phyloP scores from a whole-genome alignment of 2,888 invertebrate genomes.

The Ophion ellenae region DNA sequence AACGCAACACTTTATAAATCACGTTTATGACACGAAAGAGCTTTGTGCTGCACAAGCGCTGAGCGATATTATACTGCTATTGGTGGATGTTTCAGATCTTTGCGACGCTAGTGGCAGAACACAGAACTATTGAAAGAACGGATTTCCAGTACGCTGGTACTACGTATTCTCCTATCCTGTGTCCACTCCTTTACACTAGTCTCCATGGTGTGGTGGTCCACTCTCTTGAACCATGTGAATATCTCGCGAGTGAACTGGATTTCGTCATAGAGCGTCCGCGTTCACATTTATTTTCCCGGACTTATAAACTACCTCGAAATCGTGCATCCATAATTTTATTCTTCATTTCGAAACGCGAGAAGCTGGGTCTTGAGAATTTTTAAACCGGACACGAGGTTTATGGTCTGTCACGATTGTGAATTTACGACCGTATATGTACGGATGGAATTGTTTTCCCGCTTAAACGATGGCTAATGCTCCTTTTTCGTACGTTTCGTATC shows the following conservation, averaged over 20 bases:
- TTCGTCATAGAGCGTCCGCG: conserved; percentile 47
- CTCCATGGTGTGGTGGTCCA: too few relatives aligned
- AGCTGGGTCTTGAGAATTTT: conserved; percentile 21
- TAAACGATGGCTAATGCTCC: conserved; percentile 20
- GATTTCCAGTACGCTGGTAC: too few relatives aligned
- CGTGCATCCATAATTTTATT: conserved; percentile 15
- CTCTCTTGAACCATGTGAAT: neutral
- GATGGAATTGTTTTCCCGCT: conserved; percentile 35
- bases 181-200: too few relatives aligned
- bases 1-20: too few relatives aligned
- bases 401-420: conserved; percentile 37
- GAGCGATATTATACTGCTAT: too few relatives aligned
- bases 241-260: conserved; percentile 26
- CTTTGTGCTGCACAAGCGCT: too few relatives aligned
- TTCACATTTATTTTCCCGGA: conserved; percentile 22
- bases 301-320: conserved; percentile 38
- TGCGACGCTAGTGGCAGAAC: too few relatives aligned
- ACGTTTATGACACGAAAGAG: too few relatives aligned
- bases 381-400: conserved; percentile 10
- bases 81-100: too few relatives aligned
- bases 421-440: conserved; percentile 30
- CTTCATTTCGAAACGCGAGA: conserved; percentile 44
- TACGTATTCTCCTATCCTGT: too few relatives aligned
- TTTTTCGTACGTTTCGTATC: conserved; percentile 27
- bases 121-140: too few relatives aligned